phyloP scores from a whole-genome alignment of 2,888 invertebrate genomes.

The Pediacus dermestoides region DNA sequence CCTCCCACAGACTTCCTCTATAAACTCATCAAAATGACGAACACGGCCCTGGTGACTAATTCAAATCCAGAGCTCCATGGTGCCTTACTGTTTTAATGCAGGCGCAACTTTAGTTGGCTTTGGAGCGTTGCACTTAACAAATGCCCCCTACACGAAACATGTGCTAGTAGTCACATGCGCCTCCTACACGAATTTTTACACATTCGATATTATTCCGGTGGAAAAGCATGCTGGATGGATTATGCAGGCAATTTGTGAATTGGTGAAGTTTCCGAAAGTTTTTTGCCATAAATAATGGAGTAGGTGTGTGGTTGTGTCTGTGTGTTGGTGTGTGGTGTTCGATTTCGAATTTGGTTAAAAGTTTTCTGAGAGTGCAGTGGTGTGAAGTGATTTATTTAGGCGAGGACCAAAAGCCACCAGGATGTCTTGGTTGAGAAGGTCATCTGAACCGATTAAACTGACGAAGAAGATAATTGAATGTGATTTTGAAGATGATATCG shows the following conservation, averaged over 20 bases:
- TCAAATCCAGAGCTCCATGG: slow-evolving; percentile 28
- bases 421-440: slow-evolving; percentile 43
- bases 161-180: slow-evolving; percentile 18
- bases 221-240: slow-evolving; percentile 4
- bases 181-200: no score
- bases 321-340: no score
- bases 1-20: slow-evolving; percentile 34
- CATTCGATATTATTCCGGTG: slow-evolving; percentile 7
- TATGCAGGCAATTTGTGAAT: background rate
- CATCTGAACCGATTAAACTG: slow-evolving; percentile 35
- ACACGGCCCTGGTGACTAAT: slow-evolving; percentile 42
- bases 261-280: no score
- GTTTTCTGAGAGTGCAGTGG: no score
- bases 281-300: no score
- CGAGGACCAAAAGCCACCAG: no score
- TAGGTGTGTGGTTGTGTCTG: no score
- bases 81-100: slow-evolving; percentile 30
- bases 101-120: slow-evolving; percentile 26
- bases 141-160: slow-evolving; percentile 24
- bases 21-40: slow-evolving; percentile 34
- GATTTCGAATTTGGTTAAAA: no score
- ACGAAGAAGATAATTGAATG: slow-evolving; percentile 26
- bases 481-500: slow-evolving; percentile 30
- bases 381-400: no score
- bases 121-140: slow-evolving; percentile 24